Conservation (phyloP, 2,797 vertebrate genomes). For the Falco concolor region DNA sequence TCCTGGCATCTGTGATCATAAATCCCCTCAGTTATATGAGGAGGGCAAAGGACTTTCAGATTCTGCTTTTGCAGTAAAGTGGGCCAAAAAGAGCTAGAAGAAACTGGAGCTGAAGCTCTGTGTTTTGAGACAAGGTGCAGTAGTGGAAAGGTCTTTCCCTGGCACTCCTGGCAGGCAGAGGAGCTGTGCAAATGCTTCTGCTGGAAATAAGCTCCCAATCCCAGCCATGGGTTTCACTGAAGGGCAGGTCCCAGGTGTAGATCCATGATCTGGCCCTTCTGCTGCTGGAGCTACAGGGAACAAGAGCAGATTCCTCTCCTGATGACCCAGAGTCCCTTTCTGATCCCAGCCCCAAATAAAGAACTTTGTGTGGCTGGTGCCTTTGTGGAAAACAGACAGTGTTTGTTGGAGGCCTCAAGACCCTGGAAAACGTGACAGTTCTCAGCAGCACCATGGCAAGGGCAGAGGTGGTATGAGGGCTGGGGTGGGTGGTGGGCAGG, state of each 20-base stretch:
- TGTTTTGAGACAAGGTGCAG: not conserved
- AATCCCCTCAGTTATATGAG: not conserved
- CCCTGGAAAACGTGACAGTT: not conserved
- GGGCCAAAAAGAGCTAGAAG: not conserved
- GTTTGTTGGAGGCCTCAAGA: not conserved
- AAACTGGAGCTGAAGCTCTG: not conserved
- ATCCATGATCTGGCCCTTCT: not conserved
- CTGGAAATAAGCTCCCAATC: not conserved
- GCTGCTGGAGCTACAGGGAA: not conserved
- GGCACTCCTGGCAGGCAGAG: not conserved
- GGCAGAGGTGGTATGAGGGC: conserved; percentile 42
- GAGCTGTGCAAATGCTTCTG: not conserved
- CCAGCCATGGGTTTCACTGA: rapidly evolving
- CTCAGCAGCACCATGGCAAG: not conserved
- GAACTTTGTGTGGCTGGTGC: not conserved
- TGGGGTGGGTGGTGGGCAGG: conserved; percentile 41
- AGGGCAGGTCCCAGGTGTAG: not conserved
- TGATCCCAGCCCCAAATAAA: not conserved
- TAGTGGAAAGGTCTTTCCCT: not conserved
- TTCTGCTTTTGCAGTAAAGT: not conserved
- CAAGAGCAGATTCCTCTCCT: not conserved
- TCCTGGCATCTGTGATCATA: not conserved
- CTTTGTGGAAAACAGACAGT: rapidly evolving
- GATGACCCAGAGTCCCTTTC: not conserved
- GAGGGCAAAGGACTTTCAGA: not conserved